Base-by-base conservation (phyloP, 2,888 invertebrate species). In the Isoperla grammatica region DNA sequence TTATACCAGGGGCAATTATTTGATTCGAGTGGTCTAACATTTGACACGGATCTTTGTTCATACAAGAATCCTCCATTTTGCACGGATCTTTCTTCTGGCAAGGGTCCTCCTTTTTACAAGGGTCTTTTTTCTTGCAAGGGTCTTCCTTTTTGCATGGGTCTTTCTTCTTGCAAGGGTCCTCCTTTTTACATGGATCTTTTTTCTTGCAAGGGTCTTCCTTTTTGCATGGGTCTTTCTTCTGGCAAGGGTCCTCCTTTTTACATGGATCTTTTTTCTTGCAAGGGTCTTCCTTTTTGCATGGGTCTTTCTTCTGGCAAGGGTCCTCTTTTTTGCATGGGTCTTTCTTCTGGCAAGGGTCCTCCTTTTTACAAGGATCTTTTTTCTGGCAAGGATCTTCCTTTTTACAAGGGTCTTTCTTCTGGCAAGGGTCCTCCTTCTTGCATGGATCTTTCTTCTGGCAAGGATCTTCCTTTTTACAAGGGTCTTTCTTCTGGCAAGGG, bases 131-230 rank as follows among this genome's bases (percentile, higher is more conserved):
- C 11, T 48, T 48, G 19, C 15, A 45, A 13, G 50, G 50, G 15
- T 50, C 50, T 2, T 50, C 50, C 22, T 48, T 48, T 6, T 35
- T 35, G 15, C 50, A 50, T 35, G 50, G 50, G 13, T 50, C 50
- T 6, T n/a, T 29, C 29, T 35, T 50, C 13, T 6, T 49, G 11
- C 2, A 8, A 23, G 20, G 12, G 2, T 50, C 50, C 19, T 49
- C 11, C 45, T 45, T 45, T 11, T 17, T 17, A 11, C 45, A 45
- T 11, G 45, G 45, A 17, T 45, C 22, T 20, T 20, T 50, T 17
- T 50, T 50, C 15, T 50, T 50, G n/a, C n/a, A n/a, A n/a, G n/a
- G n/a, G n/a, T n/a, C n/a, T n/a, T n/a, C n/a, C n/a, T n/a, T n/a
- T n/a, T n/a, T n/a, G n/a, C n/a, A n/a, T n/a, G n/a, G n/a, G n/a